Evolutionary conservation across 1,140 invertebrate species (phyloP).

Genomic region (Brachionus asplanchnoidis): DNA sequence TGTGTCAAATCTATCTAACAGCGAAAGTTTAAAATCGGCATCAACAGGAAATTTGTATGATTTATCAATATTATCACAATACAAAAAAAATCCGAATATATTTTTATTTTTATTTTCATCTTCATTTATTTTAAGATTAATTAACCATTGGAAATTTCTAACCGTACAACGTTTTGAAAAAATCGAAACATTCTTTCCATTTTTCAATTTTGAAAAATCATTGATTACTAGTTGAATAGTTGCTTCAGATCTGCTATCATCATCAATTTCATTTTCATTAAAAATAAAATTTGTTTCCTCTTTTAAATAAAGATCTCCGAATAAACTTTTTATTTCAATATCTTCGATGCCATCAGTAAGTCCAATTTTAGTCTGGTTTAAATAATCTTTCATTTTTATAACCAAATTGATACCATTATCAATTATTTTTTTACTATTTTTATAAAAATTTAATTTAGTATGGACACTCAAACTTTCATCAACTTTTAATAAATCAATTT

Average conservation of each 20-base stretch:
- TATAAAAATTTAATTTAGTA: no score
- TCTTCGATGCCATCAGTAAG: not conserved
- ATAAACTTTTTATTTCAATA: not conserved
- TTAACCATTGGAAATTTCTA: not conserved
- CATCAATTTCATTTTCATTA: not conserved
- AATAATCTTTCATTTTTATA: not conserved
- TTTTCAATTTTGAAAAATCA: not conserved
- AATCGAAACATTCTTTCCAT: not conserved
- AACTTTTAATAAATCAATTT: not conserved
- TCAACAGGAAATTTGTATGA: not conserved
- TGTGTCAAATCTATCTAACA: not conserved
- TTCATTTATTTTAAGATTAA: not conserved
- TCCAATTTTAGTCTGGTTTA: not conserved
- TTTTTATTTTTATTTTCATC: not conserved
- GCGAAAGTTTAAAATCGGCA: not conserved
- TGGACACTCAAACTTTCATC: not conserved
- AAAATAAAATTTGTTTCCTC: not conserved
- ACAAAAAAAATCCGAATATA: not conserved
- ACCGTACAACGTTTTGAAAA: not conserved
- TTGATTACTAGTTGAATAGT: not conserved
- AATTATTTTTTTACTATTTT: no score
- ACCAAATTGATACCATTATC: no score
- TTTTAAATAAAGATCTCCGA: not conserved
- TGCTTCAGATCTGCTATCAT: no score
- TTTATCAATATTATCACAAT: not conserved